Base-by-base conservation (phyloP, 2,888 invertebrate genomes). In the Tenthredo scrophulariae region DNA sequence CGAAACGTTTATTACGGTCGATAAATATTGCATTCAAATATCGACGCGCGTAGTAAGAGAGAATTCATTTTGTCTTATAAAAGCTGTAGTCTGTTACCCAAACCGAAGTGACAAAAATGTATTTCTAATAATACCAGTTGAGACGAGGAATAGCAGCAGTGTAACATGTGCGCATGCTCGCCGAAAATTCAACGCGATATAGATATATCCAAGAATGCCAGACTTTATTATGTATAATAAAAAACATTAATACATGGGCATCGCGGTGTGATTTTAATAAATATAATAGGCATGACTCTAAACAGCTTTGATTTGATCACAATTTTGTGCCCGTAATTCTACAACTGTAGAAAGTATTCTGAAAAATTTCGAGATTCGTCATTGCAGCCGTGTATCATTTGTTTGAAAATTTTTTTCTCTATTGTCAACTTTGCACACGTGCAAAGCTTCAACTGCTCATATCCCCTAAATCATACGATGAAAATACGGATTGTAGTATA, bases 41-140 rank as follows among this genome's bases (percentile, higher is more conserved):
- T 67, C 33, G 67, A 67, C 67, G 18, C 15, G 29, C 15, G 15
- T 33, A 26, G 33, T 13, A 33, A 18, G 13, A 15, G 6, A 67
- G 33, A 33, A 33, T 67, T 67, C 67, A 29, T 33, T 29, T 33
- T 29, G 62, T 62, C 22, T 62, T 26, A 62, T 26, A 33, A 33
- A 67, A 67, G 15, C 67, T 67, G 67, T 67, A 67, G 74, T 74
- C 43, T 43, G 43, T 74, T 43, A 74, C 74, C 40, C 18, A 43
- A 74, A 74, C 40, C 74, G 15, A 43, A 74, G 74, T 74, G 74
- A 74, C 74, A 74, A 74, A 74, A 74, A 74, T 43, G 74, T 40
- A 43, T n/a, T 74, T 74, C 74, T 74, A 74, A 74, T 74, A 74
- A 74, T 74, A 74, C 26, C 74, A 43, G 40, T 40, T 22, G 22